phyloP scores from a whole-genome alignment of 2,888 invertebrate species.

The Zaprionus obscuricornis region DNA sequence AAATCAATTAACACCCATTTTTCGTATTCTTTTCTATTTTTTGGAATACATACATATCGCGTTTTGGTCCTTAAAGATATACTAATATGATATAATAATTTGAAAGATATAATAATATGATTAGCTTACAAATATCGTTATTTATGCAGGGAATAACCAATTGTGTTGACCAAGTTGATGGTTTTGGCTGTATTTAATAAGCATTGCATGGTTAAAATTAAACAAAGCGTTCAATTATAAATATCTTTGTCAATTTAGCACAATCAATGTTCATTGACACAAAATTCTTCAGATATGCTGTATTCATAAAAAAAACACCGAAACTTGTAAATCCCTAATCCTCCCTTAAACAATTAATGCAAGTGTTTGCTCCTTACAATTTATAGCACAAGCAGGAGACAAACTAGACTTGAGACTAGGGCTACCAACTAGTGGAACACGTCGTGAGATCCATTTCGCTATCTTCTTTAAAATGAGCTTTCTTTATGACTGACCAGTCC shows the following conservation, averaged over 20 bases:
- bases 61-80: no score
- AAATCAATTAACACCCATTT: constrained; percentile 66
- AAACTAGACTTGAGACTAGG: constrained; percentile 17
- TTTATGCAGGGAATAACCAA: constrained; percentile 22
- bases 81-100: constrained; percentile 26
- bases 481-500: constrained; percentile 64
- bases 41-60: no score
- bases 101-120: background rate
- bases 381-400: constrained; percentile 5
- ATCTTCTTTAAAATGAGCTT: constrained; percentile 77
- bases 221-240: constrained; percentile 33
- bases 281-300: no score
- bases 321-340: no score
- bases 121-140: constrained; percentile 25
- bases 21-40: constrained; percentile 7
- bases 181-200: constrained; percentile 20
- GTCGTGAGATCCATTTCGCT: constrained; percentile 72
- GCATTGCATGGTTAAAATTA: constrained; percentile 21
- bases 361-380: no score
- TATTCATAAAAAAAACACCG: no score
- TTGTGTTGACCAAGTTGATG: constrained; percentile 8
- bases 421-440: constrained; percentile 56
- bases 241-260: constrained; percentile 3
- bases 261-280: constrained; percentile 38
- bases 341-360: no score